phyloP scores from a whole-genome alignment of 2,113 vertebrate genomes.

The Bambusicola thoracicus region DNA sequence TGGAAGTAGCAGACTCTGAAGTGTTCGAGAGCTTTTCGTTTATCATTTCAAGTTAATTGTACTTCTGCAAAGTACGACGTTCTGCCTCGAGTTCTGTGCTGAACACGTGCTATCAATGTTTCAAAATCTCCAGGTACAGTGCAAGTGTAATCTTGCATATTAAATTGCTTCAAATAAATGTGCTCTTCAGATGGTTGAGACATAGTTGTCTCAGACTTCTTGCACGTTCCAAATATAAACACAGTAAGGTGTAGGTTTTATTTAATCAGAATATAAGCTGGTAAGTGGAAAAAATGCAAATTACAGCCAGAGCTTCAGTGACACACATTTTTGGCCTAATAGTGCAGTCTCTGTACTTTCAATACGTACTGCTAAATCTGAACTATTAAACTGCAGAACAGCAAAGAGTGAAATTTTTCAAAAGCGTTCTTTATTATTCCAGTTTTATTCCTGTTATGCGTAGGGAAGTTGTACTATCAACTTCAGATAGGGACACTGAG shows the following conservation, averaged over 20 bases:
- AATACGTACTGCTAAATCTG: neutral
- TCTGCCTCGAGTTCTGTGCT: neutral
- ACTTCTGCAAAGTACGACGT: neutral
- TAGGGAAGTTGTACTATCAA: neutral
- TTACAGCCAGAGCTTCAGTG: neutral
- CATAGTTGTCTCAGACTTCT: neutral
- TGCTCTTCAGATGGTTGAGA: neutral
- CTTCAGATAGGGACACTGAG: neutral
- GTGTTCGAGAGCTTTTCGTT: conserved; percentile 4
- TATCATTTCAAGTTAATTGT: conserved; percentile 31
- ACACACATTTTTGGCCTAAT: neutral
- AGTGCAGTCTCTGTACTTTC: neutral
- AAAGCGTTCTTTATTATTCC: neutral
- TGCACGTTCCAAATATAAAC: conserved; percentile 13
- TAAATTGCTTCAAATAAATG: conserved; percentile 37
- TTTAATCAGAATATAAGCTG: neutral
- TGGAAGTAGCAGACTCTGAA: neutral
- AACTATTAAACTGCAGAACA: neutral
- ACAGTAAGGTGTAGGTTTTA: neutral
- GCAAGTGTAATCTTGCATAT: neutral
- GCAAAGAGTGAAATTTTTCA: neutral
- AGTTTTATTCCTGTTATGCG: neutral
- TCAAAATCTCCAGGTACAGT: neutral
- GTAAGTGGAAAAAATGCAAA: neutral
- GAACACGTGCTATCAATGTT: neutral